Base-by-base conservation (phyloP, 2,113 vertebrate genomes). In the Anser cygnoides region DNA sequence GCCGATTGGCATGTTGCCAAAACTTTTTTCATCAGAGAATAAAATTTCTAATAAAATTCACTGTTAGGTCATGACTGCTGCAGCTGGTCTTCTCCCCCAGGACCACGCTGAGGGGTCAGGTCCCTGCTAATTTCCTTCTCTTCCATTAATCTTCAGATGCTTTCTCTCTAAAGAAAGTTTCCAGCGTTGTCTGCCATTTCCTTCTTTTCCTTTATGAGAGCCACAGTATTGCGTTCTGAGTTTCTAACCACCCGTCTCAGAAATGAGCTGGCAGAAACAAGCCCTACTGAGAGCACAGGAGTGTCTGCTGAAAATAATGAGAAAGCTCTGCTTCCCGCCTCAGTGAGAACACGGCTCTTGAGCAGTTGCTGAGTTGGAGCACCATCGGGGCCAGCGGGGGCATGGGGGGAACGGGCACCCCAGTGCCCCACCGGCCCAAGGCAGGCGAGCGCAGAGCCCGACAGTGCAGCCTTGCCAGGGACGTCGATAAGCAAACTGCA, bases 61-160 rank as follows among this genome's bases (percentile, higher is more conserved):
- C 16, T 3, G 10, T 43, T 33, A 9, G 29, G 7, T 54, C 21
- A 9, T 33, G 35, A 8, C 2, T 4, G 1, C 1, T n/a, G 44
- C 26, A 43, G 73, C 50, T 37, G 66, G 20, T 37, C 20, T 13
- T 75, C 14, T 61, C n/a, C 23, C 35, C 39, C 43, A 14, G 54
- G 10, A 22, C 54, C 11, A 1, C 1, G 1, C 21, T 28, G 33
- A 1, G 0, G 37, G 14, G 25, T 18, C 57, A 39, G 4, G 12
- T 19, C 67, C 46, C 67, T 57, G 33, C 49, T 55, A 2, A 41
- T 43, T 33, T 67, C 59, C 59, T 43, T 49, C 58, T 43, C 58
- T 80, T 19, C 3, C 5, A 2, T 87, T 62, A 66, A 15, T 39
- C 41, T 66, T 41, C 20, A 39, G 63, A 55, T 50, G 13, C 50